These are phyloP conservation scores for Rhynchotus rufescens DNA, from an alignment of 2,797 vertebrate genomes.

Conservation along the genomic window DNA sequence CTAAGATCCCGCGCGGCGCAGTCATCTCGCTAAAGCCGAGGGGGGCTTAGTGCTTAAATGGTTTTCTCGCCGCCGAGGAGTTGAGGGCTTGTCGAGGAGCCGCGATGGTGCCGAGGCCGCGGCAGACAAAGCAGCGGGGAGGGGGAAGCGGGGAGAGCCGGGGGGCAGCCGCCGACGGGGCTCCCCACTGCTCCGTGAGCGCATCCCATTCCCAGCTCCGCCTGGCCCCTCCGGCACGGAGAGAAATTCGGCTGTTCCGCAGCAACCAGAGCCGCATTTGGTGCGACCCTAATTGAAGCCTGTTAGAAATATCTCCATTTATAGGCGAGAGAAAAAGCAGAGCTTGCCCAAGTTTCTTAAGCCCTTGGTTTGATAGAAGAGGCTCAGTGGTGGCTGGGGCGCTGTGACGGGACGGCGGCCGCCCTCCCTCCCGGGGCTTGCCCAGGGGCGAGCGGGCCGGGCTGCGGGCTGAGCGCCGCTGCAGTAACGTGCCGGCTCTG, in stretches of 20 bases:
- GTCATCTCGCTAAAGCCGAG: constrained; percentile 68
- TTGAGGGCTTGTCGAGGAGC: constrained; percentile 76
- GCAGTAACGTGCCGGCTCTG: constrained; percentile 44
- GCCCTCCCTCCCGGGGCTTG: background rate
- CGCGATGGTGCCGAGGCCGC: constrained; percentile 63
- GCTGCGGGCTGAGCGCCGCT: background rate
- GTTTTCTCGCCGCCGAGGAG: constrained; percentile 75
- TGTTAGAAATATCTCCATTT: background rate
- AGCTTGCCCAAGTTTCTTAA: background rate
- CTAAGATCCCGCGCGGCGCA: constrained; percentile 49
- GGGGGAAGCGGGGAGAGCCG: background rate
- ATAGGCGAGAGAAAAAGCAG: background rate
- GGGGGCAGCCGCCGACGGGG: accelerated
- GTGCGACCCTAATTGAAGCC: background rate
- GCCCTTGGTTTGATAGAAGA: background rate
- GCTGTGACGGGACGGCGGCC: background rate
- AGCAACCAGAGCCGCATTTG: background rate
- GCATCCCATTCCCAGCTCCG: accelerated
- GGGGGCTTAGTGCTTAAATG: constrained; percentile 82
- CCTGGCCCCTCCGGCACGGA: accelerated
- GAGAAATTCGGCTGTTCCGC: background rate
- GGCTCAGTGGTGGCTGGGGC: background rate
- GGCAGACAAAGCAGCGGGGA: constrained; percentile 67
- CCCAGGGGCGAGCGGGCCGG: background rate
- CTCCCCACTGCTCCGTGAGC: background rate